Conservation (phyloP, 1,140 invertebrate genomes). For the Laupala kohalensis region DNA sequence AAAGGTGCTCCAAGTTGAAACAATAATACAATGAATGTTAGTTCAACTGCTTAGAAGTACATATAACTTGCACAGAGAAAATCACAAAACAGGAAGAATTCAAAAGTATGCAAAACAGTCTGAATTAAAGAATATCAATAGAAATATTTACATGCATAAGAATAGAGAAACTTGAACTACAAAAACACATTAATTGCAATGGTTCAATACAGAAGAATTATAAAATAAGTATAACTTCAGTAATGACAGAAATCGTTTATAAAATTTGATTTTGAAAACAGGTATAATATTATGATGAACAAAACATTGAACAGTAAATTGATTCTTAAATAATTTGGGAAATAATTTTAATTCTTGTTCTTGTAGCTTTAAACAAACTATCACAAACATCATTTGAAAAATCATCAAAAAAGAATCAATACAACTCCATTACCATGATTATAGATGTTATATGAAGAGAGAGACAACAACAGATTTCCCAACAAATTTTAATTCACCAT, state of each 20-base stretch:
- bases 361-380: too few species aligned
- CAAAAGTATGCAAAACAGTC: background rate
- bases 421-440: background rate
- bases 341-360: too few species aligned
- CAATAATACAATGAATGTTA: background rate
- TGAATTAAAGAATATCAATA: background rate
- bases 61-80: background rate
- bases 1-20: background rate
- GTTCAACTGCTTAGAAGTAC: background rate
- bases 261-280: too few species aligned
- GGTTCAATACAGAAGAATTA: too few species aligned
- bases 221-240: too few species aligned
- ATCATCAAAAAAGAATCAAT: too few species aligned
- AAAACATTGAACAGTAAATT: too few species aligned
- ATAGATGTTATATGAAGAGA: background rate
- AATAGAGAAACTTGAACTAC: background rate
- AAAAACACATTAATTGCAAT: background rate
- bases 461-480: background rate
- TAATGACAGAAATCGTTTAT: too few species aligned
- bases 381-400: too few species aligned
- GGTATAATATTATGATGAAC: too few species aligned
- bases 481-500: background rate
- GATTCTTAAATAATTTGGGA: background rate
- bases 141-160: background rate
- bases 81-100: background rate